These are phyloP conservation scores for Amyelois transitella DNA, from an alignment of 1,140 invertebrate species.

Conservation along the genomic window DNA sequence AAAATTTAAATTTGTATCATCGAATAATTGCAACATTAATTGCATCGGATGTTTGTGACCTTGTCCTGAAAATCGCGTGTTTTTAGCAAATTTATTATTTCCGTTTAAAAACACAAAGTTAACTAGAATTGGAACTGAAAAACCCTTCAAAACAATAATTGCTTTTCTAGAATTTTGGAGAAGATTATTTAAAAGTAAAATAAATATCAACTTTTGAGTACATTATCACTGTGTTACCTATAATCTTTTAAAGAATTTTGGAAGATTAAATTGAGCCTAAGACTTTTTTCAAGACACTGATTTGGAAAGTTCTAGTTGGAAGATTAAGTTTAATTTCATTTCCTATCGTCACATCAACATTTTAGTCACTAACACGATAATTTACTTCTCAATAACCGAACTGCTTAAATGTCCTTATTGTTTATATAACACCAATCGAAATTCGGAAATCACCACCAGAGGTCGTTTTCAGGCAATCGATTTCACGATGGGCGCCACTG, in stretches of 20 bases:
- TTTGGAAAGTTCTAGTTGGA: not conserved
- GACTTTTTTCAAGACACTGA: not conserved
- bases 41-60: not conserved
- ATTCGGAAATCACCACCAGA: constrained; percentile 2
- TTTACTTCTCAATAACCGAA: not conserved
- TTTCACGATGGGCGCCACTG: not conserved
- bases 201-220: too few species aligned
- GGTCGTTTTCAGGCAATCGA: constrained; percentile 1
- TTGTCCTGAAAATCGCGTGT: not conserved
- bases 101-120: not conserved
- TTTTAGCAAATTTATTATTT: not conserved
- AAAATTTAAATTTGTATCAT: too few species aligned
- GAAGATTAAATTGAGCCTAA: constrained; percentile 31
- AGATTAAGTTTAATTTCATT: not conserved
- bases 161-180: too few species aligned
- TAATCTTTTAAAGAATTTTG: constrained; percentile 11
- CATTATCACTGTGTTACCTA: too few species aligned
- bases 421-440: constrained; percentile 3
- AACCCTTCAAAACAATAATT: too few species aligned
- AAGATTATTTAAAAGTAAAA: too few species aligned
- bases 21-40: too few species aligned
- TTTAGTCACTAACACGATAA: not conserved
- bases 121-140: not conserved
- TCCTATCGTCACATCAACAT: not conserved
- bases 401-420: not conserved